These are phyloP conservation scores for Melanogrammus aeglefinus DNA, from an alignment of 2,797 vertebrate genomes.

Conservation along the genomic window DNA sequence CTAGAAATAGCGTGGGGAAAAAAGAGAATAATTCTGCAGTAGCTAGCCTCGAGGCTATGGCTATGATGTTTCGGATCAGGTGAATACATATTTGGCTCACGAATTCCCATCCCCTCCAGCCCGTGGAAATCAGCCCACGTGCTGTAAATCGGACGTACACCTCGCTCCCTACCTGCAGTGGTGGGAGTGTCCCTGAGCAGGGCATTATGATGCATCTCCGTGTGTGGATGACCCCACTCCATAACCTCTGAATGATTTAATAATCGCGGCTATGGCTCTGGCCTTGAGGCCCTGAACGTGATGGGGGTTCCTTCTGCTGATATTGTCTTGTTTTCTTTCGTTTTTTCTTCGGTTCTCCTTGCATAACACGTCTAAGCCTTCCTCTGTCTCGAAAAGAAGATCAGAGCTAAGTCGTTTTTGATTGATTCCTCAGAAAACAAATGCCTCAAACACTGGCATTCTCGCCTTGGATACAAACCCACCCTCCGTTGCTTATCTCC, in stretches of 20 bases:
- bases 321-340: not conserved
- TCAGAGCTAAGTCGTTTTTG: not conserved
- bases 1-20: not conserved
- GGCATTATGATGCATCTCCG: not conserved
- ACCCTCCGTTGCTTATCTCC: not conserved
- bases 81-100: not conserved
- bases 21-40: not conserved
- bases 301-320: not conserved
- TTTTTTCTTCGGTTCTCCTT: not conserved
- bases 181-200: not conserved
- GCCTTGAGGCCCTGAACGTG: not conserved
- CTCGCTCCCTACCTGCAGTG: not conserved
- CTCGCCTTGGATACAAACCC: not conserved
- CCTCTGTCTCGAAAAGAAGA: not conserved
- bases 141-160: not conserved
- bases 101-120: not conserved
- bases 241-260: not conserved
- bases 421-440: not conserved
- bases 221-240: too few relatives aligned
- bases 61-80: not conserved
- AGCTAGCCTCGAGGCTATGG: not conserved
- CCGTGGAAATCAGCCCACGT: not conserved
- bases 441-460: not conserved
- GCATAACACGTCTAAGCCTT: too few relatives aligned
- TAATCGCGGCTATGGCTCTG: not conserved